Conservation (phyloP, 2,797 vertebrate genomes). For the Lepilemur ruficaudatus region DNA sequence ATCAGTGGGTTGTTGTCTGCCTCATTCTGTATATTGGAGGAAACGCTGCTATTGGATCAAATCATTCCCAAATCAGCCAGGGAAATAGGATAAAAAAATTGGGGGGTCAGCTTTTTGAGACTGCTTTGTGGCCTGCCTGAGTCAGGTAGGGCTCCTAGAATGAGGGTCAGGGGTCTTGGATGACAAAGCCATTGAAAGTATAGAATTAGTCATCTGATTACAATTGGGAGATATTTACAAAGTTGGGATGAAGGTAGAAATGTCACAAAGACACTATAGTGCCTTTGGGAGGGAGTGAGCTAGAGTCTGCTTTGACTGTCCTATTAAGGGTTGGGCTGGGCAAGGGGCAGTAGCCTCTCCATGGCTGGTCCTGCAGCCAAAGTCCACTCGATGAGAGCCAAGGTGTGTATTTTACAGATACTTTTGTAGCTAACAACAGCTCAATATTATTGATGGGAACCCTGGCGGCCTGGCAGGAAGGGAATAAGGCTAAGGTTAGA, state of each 20-base stretch:
- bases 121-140: neutral
- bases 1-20: conserved; percentile 22
- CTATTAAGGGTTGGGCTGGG: neutral
- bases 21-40: conserved; percentile 25
- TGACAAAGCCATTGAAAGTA: neutral
- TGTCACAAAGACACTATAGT: neutral
- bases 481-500: neutral
- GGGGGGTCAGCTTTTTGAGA: neutral
- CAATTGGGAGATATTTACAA: neutral
- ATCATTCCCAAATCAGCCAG: neutral
- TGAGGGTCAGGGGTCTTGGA: neutral
- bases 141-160: neutral
- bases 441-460: neutral
- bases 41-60: neutral
- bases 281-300: neutral
- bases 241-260: neutral
- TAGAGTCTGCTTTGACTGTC: neutral
- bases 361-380: neutral
- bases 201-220: neutral
- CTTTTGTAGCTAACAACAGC: neutral
- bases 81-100: neutral
- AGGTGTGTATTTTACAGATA: neutral
- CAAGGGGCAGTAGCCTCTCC: neutral
- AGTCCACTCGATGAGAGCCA: neutral
- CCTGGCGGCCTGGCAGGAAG: neutral